Base-by-base conservation (phyloP, 2,888 invertebrate species). In the Eupithecia dodoneata region DNA sequence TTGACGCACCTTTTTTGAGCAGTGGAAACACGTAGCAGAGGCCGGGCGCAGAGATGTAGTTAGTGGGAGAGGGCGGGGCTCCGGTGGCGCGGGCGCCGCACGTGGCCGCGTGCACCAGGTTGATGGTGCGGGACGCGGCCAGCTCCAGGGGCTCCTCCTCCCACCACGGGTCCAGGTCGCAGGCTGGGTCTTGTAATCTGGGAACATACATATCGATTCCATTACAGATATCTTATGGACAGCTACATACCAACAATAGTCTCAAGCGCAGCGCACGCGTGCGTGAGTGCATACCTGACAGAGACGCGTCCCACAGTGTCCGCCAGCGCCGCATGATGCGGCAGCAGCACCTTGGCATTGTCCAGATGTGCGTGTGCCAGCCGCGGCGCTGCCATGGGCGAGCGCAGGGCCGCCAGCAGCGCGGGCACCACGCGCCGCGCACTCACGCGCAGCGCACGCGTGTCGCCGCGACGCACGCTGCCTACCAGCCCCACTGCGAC, bases 11-110 rank as follows among this genome's bases (percentile, higher is more conserved):
- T 75, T 96, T 94, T 84, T 96, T 96, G 5, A 99, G 90, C 83
- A 99, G 96, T 15, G 97, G 97, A 90, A 98, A 99, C 13, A 96
- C 95, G 87, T 97, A 99, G 84, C 97, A 97, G 93, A 98, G 98
- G 0, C 97, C 97, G 2, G 98, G 97, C 0, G 97, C 97, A 1
- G 96, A 96, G 83, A 97, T 96, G 84, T 94, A 90, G 82, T 80
- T 83, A n/a, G 69, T 41, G 49, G 83, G 81, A 79, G 9, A 83
- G 81, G 3, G 80, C 76, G 72, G 75, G 70, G 15, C 69, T 2
- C 41, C 55, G 55, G n/a, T 18, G 5, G 76, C 76, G 81, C 77
- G 10, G 18, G 75, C 80, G 79, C 78, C 83, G 41, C 82, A 94
- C 0, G 96, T 96, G 77, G 89, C 91, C 47, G 90, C 91, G 90